Percentiles rank a stretch among this genome's conserved stretches.
These are phyloP conservation scores for Streblospio benedicti DNA, from an alignment of 1,140 invertebrate genomes.

Conservation along the genomic window DNA sequence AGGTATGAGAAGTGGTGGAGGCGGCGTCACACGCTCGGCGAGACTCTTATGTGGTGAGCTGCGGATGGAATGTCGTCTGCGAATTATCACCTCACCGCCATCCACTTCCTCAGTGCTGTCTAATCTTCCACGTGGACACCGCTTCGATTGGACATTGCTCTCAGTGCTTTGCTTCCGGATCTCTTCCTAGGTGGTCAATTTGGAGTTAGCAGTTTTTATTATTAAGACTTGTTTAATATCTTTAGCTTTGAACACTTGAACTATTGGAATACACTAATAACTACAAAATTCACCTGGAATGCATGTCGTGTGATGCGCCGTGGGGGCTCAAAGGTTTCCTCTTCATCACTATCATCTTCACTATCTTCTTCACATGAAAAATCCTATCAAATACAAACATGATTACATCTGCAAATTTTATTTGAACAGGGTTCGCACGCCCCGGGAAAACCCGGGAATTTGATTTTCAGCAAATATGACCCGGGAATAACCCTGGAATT, in stretches of 20 bases:
- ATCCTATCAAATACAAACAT: not conserved
- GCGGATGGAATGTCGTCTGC: not conserved
- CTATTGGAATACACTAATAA: not conserved
- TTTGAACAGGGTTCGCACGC: not conserved
- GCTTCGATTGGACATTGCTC: not conserved
- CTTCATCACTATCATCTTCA: too few species aligned
- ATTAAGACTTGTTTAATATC: not conserved
- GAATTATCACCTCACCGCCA: not conserved
- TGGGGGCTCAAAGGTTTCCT: not conserved
- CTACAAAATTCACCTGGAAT: not conserved
- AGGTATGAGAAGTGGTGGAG: slow-evolving; percentile 20
- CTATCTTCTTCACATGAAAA: too few species aligned
- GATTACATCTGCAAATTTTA: not conserved
- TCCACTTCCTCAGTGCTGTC: not conserved
- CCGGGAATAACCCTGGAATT: too few species aligned
- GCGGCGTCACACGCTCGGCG: slow-evolving; percentile 13
- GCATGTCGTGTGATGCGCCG: slow-evolving; percentile 19
- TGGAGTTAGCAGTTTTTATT: not conserved
- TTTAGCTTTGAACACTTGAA: not conserved
- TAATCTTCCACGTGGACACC: not conserved
- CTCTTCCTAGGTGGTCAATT: not conserved
- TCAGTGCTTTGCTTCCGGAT: not conserved
- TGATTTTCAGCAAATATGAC: too few species aligned
- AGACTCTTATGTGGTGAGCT: not conserved
- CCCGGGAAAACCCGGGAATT: not conserved